Percentiles rank a stretch among this genome's conserved stretches.
phyloP scores from a whole-genome alignment of 2,888 invertebrate species.

The Smittia aterrima region DNA sequence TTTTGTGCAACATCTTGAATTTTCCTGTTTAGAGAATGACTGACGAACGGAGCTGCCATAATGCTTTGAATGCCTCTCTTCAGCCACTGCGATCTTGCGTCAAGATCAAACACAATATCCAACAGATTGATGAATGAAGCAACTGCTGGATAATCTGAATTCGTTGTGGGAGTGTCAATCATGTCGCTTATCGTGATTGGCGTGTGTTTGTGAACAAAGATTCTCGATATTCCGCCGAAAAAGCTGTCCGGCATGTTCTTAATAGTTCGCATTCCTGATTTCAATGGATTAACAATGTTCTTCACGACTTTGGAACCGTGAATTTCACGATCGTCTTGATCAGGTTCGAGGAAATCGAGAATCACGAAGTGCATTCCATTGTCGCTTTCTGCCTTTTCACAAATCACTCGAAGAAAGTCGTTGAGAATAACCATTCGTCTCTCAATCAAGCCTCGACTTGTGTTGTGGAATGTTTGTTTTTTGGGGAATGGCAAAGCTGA shows the following conservation, averaged over 20 bases:
- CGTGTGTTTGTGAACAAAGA: conserved; percentile 58
- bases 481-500: conserved; percentile 72
- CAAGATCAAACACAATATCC: conserved; percentile 83
- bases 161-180: conserved; percentile 41
- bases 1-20: conserved; percentile 77
- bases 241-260: conserved; percentile 76
- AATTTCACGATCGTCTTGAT: conserved; percentile 66
- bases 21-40: conserved; percentile 76
- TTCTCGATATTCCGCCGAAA: conserved; percentile 60
- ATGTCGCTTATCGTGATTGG: conserved; percentile 14
- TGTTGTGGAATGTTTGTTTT: conserved; percentile 92
- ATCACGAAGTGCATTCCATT: conserved; percentile 56
- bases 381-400: conserved; percentile 60
- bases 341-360: conserved; percentile 66
- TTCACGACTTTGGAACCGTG: conserved; percentile 51
- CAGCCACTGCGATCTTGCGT: conserved; percentile 78
- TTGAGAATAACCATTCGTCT: conserved; percentile 79
- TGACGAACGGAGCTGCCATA: conserved; percentile 55
- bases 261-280: conserved; percentile 71
- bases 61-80: conserved; percentile 70
- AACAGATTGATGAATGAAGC: conserved; percentile 74
- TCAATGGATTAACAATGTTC: conserved; percentile 60
- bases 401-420: conserved; percentile 71
- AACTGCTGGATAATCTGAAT: conserved; percentile 71
- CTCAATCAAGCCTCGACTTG: conserved; percentile 80